Evolutionary conservation across 2,888 invertebrate species (phyloP), one percentile per base, ranked within the genome.

Genomic region (Eucera pruinosa): DNA sequence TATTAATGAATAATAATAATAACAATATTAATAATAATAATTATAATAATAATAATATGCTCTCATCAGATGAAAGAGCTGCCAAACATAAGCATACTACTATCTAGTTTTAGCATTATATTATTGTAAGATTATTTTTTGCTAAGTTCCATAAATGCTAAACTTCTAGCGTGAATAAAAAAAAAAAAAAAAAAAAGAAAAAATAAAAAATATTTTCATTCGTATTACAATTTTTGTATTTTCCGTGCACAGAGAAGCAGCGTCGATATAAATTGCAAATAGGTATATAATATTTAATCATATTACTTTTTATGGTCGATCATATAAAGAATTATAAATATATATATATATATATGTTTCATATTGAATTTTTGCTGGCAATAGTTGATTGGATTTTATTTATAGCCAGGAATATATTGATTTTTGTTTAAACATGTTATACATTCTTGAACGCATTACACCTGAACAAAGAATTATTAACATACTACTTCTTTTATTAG

Each of bases 81-180:
- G 76, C 83, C 76, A 83, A 82, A 79, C 50, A 72, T 78, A 76
- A 85, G 43, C 60, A 64, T 82, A 69, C 36, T 71, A 70, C 62
- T 66, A 74, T 33, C 18, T 72, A 54, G 45, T 52, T 69, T 60
- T 70, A 58, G 33, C 50, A 30, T 64, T 18, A 23, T 61, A 81
- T 81, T 62, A 43, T 68, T 55, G 30, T 71, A 50, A 78, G 39
- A 72, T 81, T 66, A 62, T 61, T 67, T 77, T 81, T 81, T 74
- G 71, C 81, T 69, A 83, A 83, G 76, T 83, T 80, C 72, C 84
- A 76, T 72, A 43, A 39, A 54, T 55, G n/a, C 7, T 62, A 52
- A n/a, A 11, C 27, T 55, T 76, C n/a, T 69, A 2, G 13, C 45
- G 18, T 43, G 15, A 57, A 41, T 55, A 47, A 41, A 57, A 25